Conservation (phyloP, 1,140 invertebrate genomes). For the Meteorus sp. region DNA sequence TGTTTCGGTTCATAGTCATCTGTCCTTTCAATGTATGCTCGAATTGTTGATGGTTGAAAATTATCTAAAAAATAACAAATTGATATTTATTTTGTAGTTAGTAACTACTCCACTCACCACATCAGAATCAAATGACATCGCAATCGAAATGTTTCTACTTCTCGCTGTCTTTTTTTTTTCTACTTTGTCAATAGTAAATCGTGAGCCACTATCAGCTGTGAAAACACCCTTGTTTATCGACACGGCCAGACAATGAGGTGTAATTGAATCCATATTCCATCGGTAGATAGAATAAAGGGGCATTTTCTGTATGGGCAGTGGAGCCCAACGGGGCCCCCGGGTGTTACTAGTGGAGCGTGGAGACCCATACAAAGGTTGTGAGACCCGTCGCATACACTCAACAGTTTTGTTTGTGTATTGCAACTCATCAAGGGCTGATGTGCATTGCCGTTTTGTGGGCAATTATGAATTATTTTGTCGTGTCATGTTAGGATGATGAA, state of each 20-base stretch:
- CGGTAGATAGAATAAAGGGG: too few species aligned
- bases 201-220: conserved; percentile 49
- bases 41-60: too few species aligned
- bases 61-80: too few species aligned
- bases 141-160: background rate
- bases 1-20: too few species aligned
- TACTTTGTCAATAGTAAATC: too few species aligned
- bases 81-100: too few species aligned
- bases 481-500: too few species aligned
- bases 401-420: background rate
- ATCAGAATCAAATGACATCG: background rate
- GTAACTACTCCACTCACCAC: too few species aligned
- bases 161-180: background rate
- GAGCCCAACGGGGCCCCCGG: background rate
- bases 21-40: too few species aligned
- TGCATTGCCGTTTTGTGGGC: conserved; percentile 49
- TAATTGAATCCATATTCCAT: conserved; percentile 53
- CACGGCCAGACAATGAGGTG: conserved; percentile 52
- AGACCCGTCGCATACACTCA: background rate
- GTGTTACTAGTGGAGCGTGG: conserved; percentile 22
- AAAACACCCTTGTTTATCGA: conserved; percentile 57
- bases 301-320: too few species aligned
- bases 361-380: conserved; percentile 14
- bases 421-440: conserved; percentile 1
- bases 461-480: conserved; percentile 47